Conservation (phyloP, 2,113 vertebrate genomes). For the Corythaixoides concolor region DNA sequence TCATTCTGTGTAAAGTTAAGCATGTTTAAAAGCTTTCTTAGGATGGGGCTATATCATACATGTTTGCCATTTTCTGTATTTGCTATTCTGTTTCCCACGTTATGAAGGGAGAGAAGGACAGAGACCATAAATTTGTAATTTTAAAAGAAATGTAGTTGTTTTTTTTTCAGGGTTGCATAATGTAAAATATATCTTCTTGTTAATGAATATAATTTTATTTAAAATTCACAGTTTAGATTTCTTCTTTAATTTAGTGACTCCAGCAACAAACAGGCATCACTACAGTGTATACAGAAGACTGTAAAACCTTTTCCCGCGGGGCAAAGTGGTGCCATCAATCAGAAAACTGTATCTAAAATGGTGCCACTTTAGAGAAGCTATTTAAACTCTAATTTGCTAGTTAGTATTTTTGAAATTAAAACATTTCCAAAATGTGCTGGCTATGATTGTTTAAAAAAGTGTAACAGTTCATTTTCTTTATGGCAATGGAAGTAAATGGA, state of each 20-base stretch:
- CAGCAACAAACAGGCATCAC: not conserved
- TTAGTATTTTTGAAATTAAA: conserved; percentile 67
- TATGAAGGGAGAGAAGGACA: not conserved
- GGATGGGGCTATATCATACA: not conserved
- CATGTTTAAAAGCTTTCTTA: not conserved
- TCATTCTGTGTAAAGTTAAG: not conserved
- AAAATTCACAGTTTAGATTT: not conserved
- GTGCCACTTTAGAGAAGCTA: conserved; percentile 54
- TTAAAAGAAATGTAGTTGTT: not conserved
- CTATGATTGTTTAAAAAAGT: conserved; percentile 60
- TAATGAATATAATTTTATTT: conserved; percentile 24
- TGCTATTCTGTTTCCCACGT: not conserved
- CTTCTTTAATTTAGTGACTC: not conserved
- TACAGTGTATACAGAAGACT: not conserved
- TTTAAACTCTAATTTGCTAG: conserved; percentile 65
- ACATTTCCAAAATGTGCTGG: conserved; percentile 54
- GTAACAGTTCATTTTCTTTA: conserved; percentile 61
- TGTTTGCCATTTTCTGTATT: not conserved
- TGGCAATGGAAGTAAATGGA: conserved; percentile 58
- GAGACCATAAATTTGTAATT: not conserved
- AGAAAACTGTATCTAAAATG: conserved; percentile 55
- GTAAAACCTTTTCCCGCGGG: conserved; percentile 4
- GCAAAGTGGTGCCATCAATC: not conserved
- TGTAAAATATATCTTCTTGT: not conserved
- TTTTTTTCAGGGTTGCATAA: not conserved